Evolutionary conservation across 2,888 invertebrate genomes (phyloP).

Genomic region (Autographa pulchrina): DNA sequence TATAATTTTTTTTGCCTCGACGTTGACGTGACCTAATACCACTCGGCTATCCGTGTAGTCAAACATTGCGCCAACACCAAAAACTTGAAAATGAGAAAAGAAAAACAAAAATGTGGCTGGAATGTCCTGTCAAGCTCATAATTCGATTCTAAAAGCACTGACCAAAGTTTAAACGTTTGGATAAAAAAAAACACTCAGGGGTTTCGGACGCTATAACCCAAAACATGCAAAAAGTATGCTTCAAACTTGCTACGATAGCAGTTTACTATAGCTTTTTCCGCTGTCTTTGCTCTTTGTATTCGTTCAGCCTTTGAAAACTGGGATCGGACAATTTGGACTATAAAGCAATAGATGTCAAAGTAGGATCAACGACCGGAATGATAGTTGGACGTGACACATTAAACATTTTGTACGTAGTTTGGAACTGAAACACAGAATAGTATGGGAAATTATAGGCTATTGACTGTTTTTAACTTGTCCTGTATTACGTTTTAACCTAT

Average conservation of each 20-base stretch:
- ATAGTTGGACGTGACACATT: background rate
- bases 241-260: background rate
- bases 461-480: background rate
- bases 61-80: too few relatives aligned
- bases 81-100: background rate
- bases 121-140: background rate
- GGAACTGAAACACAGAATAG: background rate
- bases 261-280: background rate
- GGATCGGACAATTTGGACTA: background rate
- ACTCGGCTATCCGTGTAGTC: too few relatives aligned
- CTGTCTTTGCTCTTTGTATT: background rate
- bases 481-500: too few relatives aligned
- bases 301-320: background rate
- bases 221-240: background rate
- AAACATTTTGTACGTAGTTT: background rate
- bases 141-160: background rate
- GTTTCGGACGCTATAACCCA: background rate
- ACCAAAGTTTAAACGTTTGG: background rate
- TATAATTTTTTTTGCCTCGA: too few relatives aligned
- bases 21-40: too few relatives aligned
- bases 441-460: background rate
- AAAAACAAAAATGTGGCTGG: background rate
- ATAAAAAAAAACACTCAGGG: background rate
- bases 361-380: background rate
- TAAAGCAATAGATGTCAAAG: constrained; percentile 1